Evolutionary conservation across 2,113 vertebrate species (phyloP), one percentile per base, ranked within the genome.

Genomic region (Aspiorhynchus laticeps): DNA sequence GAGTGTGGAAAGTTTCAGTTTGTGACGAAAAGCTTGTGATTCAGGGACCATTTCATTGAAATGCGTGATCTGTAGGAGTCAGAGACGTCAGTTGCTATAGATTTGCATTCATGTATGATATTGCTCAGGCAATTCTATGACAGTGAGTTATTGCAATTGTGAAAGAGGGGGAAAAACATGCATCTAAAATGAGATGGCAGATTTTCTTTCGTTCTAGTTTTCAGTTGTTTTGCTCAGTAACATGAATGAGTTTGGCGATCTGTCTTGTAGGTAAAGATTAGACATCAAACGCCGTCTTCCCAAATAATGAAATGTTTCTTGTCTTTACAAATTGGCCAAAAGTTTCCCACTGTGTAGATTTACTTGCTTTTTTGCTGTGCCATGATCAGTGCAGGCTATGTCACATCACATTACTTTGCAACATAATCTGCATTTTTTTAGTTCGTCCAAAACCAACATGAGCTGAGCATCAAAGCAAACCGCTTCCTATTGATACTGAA

Each of bases 401-500:
- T 80, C 36, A 79, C 46, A 38, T 41, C 59, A 38, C 24, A 76
- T 87, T 59, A 63, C 24, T 77, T 78, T 48, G 46, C 85, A 86
- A 56, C 31, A 43, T 80, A 81, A 65, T 43, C 41, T 76, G 74
- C 48, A 74, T 93, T 91, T 53, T 61, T 85, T 4, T 53, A 92
- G 93, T 90, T 90, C 87, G 92, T 92, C 92, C 91, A 86, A 93
- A 94, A 82, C 26, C 83, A 73, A 81, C 51, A 38, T 84, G 61
- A 75, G 53, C n/a, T n/a, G 21, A 56, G 56, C 87, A 81, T 28
- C 91, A 94, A 92, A 95, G 92, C 92, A 91, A 94, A 91, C 88
- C 88, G 84, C 93, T 95, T 82, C 90, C 80, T 92, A 91, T 93
- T 92, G 93, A 93, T 91, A 89, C 85, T 78, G 87, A 91, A 88